A percentile compares a stretch with the other conserved stretches of the same genome.
Conservation (phyloP, 2,113 vertebrate genomes). For the Catharus minimus region DNA sequence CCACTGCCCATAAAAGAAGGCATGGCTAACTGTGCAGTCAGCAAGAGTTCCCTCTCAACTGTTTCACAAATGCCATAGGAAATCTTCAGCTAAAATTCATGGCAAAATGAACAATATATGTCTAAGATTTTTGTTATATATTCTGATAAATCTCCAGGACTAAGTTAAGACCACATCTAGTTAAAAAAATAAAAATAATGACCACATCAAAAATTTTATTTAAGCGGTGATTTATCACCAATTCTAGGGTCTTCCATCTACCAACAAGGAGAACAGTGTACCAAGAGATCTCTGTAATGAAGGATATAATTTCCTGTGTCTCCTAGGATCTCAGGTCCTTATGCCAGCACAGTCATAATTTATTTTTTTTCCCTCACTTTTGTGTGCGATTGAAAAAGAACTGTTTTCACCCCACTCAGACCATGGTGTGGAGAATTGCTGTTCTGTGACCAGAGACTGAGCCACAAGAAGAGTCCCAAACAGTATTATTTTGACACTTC, state of each 20-base stretch:
- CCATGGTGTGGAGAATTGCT: neutral
- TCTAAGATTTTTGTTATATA: neutral
- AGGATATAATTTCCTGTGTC: neutral
- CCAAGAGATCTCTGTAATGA: neutral
- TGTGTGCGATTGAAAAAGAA: neutral
- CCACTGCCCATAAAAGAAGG: neutral
- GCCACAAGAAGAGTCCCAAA: neutral
- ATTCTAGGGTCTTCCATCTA: neutral
- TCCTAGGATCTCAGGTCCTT: neutral
- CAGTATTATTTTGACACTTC: neutral
- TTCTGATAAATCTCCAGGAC: neutral
- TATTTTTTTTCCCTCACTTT: neutral
- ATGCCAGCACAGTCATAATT: neutral
- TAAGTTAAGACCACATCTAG: neutral
- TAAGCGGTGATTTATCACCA: neutral
- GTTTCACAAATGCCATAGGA: neutral
- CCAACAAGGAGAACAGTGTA: neutral
- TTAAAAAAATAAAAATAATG: neutral
- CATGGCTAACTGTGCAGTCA: neutral
- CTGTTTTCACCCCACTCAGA: rapidly evolving
- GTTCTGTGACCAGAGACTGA: neutral
- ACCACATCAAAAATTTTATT: neutral
- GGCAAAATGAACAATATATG: neutral
- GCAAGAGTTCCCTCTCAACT: neutral
- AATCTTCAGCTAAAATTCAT: neutral